phyloP scores from a whole-genome alignment of 2,113 vertebrate genomes.

The Hyla sarda region DNA sequence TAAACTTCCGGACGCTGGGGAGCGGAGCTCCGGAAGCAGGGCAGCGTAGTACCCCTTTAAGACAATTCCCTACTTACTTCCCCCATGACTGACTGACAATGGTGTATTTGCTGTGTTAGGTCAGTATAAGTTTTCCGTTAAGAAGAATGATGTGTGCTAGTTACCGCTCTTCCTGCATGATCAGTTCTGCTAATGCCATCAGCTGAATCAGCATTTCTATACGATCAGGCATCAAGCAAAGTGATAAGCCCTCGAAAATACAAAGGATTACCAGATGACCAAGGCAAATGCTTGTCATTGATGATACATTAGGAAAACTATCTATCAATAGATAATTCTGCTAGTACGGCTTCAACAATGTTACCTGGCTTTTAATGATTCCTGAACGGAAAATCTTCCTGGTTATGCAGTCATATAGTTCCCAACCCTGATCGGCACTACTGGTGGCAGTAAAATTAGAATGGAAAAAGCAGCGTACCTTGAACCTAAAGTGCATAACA shows the following conservation, averaged over 20 bases:
- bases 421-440: no score
- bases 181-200: conserved; percentile 6
- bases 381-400: no score
- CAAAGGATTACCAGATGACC: neutral
- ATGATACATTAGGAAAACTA: neutral
- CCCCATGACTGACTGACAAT: neutral
- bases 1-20: no score
- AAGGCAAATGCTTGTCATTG: neutral
- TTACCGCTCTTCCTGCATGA: neutral
- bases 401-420: no score
- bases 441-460: neutral
- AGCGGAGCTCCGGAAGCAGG: no score
- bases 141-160: neutral
- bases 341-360: neutral
- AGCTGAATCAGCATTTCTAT: neutral
- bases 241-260: neutral
- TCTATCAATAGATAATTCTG: neutral
- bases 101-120: neutral
- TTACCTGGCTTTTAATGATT: neutral
- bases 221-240: neutral
- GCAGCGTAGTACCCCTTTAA: no score
- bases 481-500: no score
- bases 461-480: no score
- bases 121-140: neutral
- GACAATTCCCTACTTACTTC: neutral